phyloP scores from a whole-genome alignment of 30 jellyfish, hydroid and myxozoan genomes.

The Aurelia sp. region DNA sequence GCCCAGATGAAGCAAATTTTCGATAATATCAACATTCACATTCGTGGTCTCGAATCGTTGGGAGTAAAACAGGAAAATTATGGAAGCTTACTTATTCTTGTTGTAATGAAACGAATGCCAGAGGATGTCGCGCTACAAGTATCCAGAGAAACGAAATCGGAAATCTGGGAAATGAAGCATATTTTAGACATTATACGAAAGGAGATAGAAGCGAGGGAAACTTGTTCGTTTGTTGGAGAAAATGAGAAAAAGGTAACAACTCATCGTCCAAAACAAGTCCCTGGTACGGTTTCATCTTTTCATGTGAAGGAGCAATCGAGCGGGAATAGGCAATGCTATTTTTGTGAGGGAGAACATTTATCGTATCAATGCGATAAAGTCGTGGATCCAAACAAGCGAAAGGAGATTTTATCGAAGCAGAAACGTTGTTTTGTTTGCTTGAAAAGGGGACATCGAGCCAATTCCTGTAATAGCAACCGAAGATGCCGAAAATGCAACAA shows the following conservation, averaged over 20 bases:
- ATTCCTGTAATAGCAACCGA: conserved; percentile 6
- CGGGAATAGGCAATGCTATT: conserved; percentile 10
- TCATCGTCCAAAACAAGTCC: background rate
- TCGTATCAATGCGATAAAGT: conserved; percentile 19
- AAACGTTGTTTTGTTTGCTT: conserved; percentile 11
- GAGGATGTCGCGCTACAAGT: conserved; percentile 26
- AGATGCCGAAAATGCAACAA: conserved; percentile 16
- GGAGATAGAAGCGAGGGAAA: conserved; percentile 27
- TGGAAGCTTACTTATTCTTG: conserved; percentile 71
- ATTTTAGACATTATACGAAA: conserved; percentile 8
- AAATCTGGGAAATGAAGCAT: conserved; percentile 6
- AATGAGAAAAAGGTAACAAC: background rate
- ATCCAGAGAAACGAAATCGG: background rate
- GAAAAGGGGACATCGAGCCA: conserved; percentile 13
- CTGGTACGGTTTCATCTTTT: conserved; percentile 40
- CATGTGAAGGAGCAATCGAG: background rate
- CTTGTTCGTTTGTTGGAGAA: background rate
- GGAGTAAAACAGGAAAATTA: conserved; percentile 46
- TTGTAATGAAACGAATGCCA: conserved; percentile 51
- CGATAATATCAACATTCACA: conserved; percentile 52
- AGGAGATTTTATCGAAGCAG: background rate
- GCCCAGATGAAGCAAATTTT: conserved; percentile 29
- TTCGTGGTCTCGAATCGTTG: conserved; percentile 59
- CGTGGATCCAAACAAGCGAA: background rate
- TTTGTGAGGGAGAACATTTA: conserved; percentile 37